These are phyloP conservation scores for Neofelis nebulosa DNA, from an alignment of 2,113 vertebrate species.

Conservation along the genomic window DNA sequence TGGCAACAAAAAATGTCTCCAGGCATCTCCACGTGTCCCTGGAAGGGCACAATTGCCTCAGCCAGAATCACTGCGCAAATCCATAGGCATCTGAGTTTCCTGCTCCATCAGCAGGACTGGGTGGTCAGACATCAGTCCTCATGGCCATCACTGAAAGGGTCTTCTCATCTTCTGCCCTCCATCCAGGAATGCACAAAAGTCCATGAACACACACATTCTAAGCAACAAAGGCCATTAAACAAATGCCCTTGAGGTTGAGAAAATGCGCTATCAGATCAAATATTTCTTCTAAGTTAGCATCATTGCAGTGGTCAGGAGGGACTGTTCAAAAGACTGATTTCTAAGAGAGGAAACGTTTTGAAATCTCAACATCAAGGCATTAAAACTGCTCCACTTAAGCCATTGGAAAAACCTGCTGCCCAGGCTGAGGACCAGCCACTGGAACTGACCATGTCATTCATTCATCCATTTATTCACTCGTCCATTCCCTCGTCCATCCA, in stretches of 20 bases:
- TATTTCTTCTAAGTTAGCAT: neutral
- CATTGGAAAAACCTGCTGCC: neutral
- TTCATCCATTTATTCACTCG: neutral
- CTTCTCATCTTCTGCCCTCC: neutral
- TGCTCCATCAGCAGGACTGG: neutral
- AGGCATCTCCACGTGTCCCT: neutral
- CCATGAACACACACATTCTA: neutral
- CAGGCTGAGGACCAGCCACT: neutral
- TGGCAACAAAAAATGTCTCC: neutral
- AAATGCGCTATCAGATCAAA: neutral
- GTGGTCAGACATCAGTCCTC: neutral
- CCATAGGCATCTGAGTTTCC: too few relatives aligned
- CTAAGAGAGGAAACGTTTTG: neutral
- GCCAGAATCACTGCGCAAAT: neutral
- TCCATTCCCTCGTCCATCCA: neutral
- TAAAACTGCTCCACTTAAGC: neutral
- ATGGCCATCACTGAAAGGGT: neutral
- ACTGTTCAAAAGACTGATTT: neutral
- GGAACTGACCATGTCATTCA: neutral
- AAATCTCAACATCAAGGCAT: neutral
- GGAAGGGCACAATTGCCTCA: neutral
- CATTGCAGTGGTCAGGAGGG: neutral
- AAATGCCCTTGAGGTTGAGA: neutral
- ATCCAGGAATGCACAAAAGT: neutral
- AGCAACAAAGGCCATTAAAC: neutral